A percentile compares a stretch with the other conserved stretches of the same genome.
These are phyloP conservation scores for Prunella strophiata DNA, from an alignment of 2,797 vertebrate genomes.

Conservation along the genomic window DNA sequence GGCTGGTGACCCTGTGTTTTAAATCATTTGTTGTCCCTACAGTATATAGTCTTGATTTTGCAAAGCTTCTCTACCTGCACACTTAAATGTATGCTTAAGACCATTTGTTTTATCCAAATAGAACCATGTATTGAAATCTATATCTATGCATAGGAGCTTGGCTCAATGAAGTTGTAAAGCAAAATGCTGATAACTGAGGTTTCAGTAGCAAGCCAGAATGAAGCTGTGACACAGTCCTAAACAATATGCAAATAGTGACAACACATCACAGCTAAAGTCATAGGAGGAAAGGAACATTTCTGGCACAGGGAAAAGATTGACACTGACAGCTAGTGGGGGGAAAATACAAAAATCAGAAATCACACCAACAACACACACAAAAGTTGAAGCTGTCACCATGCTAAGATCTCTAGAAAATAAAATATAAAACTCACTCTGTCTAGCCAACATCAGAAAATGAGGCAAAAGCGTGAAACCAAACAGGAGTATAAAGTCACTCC, in stretches of 20 bases:
- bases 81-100: not conserved
- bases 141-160: not conserved
- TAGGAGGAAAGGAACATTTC: not conserved
- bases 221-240: not conserved
- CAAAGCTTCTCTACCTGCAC: not conserved
- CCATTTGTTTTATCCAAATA: not conserved
- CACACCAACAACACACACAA: not conserved
- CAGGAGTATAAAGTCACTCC: not conserved
- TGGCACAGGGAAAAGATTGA: not conserved
- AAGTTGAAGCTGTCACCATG: not conserved
- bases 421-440: not conserved
- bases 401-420: not conserved
- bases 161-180: not conserved
- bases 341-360: slow-evolving; percentile 23
- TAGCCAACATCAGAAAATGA: slow-evolving; percentile 21
- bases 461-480: slow-evolving; percentile 14
- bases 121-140: not conserved
- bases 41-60: not conserved
- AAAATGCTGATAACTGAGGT: not conserved
- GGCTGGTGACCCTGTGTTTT: not conserved
- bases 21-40: not conserved
- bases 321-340: not conserved
- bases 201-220: not conserved
- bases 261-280: not conserved
- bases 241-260: not conserved